phyloP scores from a whole-genome alignment of 2,797 vertebrate genomes.

The Tapirus indicus region DNA sequence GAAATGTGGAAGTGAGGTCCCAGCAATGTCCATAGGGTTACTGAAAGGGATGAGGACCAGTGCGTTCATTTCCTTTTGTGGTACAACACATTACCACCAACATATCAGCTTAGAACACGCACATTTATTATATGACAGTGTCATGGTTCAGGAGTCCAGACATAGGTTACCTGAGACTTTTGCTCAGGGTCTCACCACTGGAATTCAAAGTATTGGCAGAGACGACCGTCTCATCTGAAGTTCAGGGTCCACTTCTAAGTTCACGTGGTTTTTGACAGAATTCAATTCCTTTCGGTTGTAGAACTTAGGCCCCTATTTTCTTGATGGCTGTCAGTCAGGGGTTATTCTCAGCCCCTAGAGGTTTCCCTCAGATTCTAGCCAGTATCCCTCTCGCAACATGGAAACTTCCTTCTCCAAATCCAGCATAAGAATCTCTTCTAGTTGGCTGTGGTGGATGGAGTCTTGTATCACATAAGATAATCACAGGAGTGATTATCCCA shows the following conservation, averaged over 20 bases:
- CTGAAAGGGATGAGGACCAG: neutral
- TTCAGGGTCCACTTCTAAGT: neutral
- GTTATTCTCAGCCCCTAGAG: neutral
- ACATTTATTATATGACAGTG: neutral
- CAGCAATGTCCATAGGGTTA: neutral
- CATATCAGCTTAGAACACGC: neutral
- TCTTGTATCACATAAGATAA: neutral
- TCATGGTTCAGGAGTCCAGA: neutral
- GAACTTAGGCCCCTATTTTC: neutral
- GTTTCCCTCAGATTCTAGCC: neutral
- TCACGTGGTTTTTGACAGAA: neutral
- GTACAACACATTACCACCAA: neutral
- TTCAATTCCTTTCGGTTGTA: neutral
- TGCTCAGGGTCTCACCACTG: neutral
- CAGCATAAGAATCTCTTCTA: neutral
- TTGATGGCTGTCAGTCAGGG: neutral
- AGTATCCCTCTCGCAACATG: neutral
- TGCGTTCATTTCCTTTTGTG: neutral
- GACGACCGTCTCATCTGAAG: neutral
- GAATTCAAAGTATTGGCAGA: neutral
- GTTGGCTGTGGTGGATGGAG: rapidly evolving
- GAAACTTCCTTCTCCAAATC: neutral
- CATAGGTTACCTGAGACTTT: neutral
- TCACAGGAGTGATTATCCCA: neutral
- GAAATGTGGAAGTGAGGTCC: neutral